Evolutionary conservation across 2,113 vertebrate species (phyloP), one percentile per base, ranked within the genome.

Genomic region (Upupa epops): DNA sequence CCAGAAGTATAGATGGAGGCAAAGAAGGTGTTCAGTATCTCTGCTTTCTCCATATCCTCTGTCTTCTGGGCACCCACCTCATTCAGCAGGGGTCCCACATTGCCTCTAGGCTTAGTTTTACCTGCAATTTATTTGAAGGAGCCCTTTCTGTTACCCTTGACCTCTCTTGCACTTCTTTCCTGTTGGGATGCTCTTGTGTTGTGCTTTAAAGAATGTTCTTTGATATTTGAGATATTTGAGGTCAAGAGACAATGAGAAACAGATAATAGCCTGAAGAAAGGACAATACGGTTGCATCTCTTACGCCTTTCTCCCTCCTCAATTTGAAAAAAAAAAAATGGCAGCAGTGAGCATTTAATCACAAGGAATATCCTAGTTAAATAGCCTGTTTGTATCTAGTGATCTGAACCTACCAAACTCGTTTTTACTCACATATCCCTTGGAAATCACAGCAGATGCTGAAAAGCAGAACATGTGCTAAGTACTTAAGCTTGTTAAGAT

Each of bases 181-280:
- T n/a, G n/a, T n/a, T n/a, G n/a, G n/a, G n/a, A n/a, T n/a, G n/a
- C n/a, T n/a, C n/a, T n/a, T n/a, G n/a, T n/a, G n/a, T n/a, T n/a
- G n/a, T n/a, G n/a, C n/a, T n/a, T n/a, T n/a, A n/a, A n/a, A n/a
- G n/a, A n/a, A n/a, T n/a, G n/a, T n/a, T n/a, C n/a, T n/a, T n/a
- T n/a, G n/a, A n/a, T n/a, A n/a, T n/a, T n/a, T 32, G 56, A 83
- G 75, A 2, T 83, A 77, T 83, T 74, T 77, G 72, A 77, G 79
- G 72, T 77, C 34, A 66, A 80, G 46, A 93, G 31, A 83, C 73
- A 89, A 72, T 25, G 40, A 90, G 83, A 79, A 92, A 87, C 26
- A 76, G 80, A 36, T 78, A 92, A 78, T 7, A 82, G 73, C 77
- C 49, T 31, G 65, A 75, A 94, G 76, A 86, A 92, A 72, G 65